Conservation (phyloP, 2,797 vertebrate species). For the Avahi laniger region DNA sequence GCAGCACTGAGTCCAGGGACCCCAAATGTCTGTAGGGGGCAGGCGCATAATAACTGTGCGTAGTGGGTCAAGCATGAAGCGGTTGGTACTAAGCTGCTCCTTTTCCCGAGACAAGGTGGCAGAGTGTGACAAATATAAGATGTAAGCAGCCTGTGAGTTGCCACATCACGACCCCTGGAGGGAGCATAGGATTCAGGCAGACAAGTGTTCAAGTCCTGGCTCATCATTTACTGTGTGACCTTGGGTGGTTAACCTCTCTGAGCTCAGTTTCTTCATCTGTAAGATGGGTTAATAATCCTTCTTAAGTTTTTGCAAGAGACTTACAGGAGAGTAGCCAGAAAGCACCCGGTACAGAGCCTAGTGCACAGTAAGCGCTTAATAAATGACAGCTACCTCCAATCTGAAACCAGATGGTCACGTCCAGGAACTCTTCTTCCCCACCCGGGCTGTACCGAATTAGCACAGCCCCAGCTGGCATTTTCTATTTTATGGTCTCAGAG, state of each 20-base stretch:
- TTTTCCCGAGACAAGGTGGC: not conserved
- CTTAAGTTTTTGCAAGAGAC: not conserved
- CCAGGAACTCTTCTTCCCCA: not conserved
- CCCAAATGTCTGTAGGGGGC: not conserved
- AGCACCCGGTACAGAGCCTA: not conserved
- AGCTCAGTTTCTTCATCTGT: not conserved
- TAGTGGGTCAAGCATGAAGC: not conserved
- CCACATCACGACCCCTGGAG: not conserved
- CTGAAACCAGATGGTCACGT: rapidly evolving
- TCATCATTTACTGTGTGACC: not conserved
- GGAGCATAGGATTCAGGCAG: not conserved
- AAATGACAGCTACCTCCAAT: not conserved
- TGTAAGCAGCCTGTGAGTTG: not conserved
- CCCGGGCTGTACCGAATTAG: not conserved
- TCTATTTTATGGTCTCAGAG: not conserved
- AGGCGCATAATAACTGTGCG: not conserved
- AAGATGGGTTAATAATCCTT: not conserved
- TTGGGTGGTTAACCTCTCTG: not conserved
- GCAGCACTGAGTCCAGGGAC: too few species aligned
- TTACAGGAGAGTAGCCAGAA: not conserved
- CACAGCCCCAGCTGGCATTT: not conserved
- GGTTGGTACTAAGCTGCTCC: not conserved
- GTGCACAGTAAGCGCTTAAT: not conserved
- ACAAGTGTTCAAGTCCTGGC: not conserved
- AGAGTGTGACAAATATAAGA: not conserved